phyloP scores from a whole-genome alignment of 53 echinoderm and acorn worm species.

The Mesocentrotus franciscanus region DNA sequence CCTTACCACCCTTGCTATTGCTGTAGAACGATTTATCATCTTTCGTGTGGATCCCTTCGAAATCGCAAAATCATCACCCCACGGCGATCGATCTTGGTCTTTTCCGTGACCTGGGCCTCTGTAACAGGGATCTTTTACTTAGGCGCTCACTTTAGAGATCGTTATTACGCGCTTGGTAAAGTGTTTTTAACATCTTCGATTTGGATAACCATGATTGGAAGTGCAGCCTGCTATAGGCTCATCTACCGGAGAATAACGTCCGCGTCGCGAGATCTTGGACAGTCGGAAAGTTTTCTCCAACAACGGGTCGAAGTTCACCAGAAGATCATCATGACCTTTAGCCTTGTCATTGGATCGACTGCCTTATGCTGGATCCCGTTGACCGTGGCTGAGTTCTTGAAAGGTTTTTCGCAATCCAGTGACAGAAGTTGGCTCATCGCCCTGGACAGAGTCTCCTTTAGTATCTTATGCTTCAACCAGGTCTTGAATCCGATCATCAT shows the following conservation, averaged over 20 bases:
- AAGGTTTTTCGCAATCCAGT: not conserved
- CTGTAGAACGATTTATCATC: constrained; percentile 4
- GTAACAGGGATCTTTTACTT: not conserved
- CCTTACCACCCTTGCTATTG: not conserved
- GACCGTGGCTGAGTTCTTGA: not conserved
- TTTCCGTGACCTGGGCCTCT: not conserved
- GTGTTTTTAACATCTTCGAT: not conserved
- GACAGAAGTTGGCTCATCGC: not conserved
- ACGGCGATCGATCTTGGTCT: not conserved
- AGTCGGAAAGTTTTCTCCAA: not conserved
- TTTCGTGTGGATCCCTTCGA: not conserved
- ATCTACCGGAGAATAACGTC: not conserved
- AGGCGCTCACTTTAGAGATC: not conserved
- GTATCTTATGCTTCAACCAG: not conserved
- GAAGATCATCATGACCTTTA: not conserved
- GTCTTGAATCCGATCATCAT: not conserved
- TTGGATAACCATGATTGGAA: not conserved
- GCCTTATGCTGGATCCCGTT: not conserved
- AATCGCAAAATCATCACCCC: not conserved
- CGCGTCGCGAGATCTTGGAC: not conserved
- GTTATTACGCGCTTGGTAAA: not conserved
- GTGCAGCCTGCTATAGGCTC: not conserved
- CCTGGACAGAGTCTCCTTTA: not conserved
- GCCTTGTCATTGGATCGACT: not conserved
- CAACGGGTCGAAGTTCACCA: not conserved